Conservation (phyloP, 2,888 invertebrate species). For the Drosophila antonietae region DNA sequence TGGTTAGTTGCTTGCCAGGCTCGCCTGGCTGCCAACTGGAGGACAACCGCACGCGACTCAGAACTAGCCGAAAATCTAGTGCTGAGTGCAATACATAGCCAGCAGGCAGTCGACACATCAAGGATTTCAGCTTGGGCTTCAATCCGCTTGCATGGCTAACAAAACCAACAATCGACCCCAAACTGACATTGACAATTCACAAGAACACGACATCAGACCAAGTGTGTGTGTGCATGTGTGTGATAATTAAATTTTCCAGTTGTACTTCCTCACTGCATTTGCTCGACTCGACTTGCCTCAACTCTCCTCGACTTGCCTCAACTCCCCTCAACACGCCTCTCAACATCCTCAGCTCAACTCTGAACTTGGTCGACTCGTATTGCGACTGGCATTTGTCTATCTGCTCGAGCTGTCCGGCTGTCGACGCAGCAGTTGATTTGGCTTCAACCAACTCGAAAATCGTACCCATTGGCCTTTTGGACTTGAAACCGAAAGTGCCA, state of each 20-base stretch:
- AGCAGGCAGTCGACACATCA: constrained; percentile 48
- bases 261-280: constrained; percentile 60
- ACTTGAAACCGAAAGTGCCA: constrained; percentile 68
- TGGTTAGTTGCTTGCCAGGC: constrained; percentile 1
- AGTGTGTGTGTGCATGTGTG: constrained; percentile 51
- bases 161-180: constrained; percentile 50
- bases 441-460: constrained; percentile 52
- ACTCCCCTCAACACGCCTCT: constrained; percentile 12
- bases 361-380: background rate
- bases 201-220: constrained; percentile 58
- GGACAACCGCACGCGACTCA: constrained; percentile 57
- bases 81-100: constrained; percentile 17
- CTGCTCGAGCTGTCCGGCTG: constrained; percentile 19
- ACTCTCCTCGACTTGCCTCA: constrained; percentile 1
- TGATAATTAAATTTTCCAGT: constrained; percentile 73
- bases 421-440: constrained; percentile 63
- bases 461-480: constrained; percentile 45
- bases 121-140: constrained; percentile 30
- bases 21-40: background rate
- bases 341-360: constrained; percentile 23
- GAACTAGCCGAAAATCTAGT: constrained; percentile 52
- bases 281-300: constrained; percentile 11
- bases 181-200: constrained; percentile 68
- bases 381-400: constrained; percentile 54
- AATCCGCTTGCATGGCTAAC: constrained; percentile 56